Evolutionary conservation across 2,113 vertebrate genomes (phyloP).

Genomic region (Dicerorhinus sumatrensis): DNA sequence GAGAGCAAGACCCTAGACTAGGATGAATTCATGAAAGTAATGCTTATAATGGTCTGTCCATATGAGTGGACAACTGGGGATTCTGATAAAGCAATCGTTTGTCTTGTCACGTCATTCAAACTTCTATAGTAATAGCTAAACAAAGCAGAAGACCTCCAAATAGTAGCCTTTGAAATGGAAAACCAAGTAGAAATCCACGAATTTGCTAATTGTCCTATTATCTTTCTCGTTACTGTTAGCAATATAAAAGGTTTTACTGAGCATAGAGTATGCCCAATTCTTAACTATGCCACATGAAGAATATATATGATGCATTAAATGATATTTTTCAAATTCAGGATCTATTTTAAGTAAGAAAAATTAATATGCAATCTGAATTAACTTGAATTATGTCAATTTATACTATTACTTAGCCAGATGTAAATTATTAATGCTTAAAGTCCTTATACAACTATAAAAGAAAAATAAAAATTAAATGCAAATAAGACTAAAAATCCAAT

Average conservation of each 20-base stretch:
- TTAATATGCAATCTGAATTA: background rate
- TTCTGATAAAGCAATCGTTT: background rate
- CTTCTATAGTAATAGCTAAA: background rate
- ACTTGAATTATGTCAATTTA: background rate
- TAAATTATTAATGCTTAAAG: background rate
- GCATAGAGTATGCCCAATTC: background rate
- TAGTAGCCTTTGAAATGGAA: background rate
- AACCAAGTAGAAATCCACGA: background rate
- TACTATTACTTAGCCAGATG: background rate
- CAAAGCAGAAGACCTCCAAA: background rate
- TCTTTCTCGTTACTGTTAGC: background rate
- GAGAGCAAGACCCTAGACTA: background rate
- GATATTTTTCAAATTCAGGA: constrained; percentile 5
- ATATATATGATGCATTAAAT: background rate
- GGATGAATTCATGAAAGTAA: background rate
- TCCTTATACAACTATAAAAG: background rate
- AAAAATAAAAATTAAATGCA: constrained; percentile 38
- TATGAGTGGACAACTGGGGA: background rate
- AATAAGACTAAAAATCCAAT: constrained; percentile 29
- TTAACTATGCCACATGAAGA: background rate
- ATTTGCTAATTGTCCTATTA: background rate
- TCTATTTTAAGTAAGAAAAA: background rate
- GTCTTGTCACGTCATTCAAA: background rate
- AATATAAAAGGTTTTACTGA: background rate
- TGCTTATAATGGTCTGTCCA: background rate